A percentile compares a stretch with the other conserved stretches of the same genome.
Evolutionary conservation across 1,140 invertebrate genomes (phyloP).

Genomic region (Lutraria rhynchaena): DNA sequence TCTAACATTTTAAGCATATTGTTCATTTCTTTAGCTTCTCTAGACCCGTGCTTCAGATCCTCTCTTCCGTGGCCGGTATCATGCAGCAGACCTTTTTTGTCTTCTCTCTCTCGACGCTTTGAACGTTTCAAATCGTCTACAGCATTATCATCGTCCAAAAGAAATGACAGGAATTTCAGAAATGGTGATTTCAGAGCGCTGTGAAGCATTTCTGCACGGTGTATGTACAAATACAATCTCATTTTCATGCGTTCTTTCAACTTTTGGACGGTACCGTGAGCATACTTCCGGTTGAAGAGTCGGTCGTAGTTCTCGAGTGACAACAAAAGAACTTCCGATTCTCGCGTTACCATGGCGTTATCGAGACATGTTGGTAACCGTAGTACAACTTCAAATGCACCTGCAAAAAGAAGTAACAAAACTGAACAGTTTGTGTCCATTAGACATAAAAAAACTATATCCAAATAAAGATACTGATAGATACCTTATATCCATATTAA

Average conservation of each 20-base stretch:
- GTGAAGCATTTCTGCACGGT: conserved; percentile 12
- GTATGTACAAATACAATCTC: conserved; percentile 52
- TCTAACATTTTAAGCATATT: conserved; percentile 37
- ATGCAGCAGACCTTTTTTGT: conserved; percentile 6
- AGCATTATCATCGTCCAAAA: conserved; percentile 49
- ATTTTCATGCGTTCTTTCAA: conserved; percentile 41
- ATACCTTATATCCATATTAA: too few species aligned
- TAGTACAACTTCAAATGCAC: conserved; percentile 35
- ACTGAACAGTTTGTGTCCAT: too few species aligned
- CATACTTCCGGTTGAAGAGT: conserved; percentile 40
- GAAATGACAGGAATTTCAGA: conserved; percentile 38
- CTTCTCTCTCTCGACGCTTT: conserved; percentile 43
- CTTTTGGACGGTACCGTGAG: conserved; percentile 13
- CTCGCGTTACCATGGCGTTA: conserved; percentile 46
- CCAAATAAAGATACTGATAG: too few species aligned
- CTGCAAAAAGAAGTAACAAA: conserved; percentile 4
- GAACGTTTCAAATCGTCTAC: conserved; percentile 33
- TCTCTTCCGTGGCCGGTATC: neutral
- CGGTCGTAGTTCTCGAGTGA: conserved; percentile 38
- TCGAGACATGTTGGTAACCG: conserved; percentile 27
- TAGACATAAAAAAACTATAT: too few species aligned
- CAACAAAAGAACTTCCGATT: conserved; percentile 50
- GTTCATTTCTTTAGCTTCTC: conserved; percentile 19
- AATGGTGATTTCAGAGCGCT: conserved; percentile 24
- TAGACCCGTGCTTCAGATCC: neutral